phyloP scores from a whole-genome alignment of 2,888 invertebrate species.

The Rhaphigaster nebulosa region DNA sequence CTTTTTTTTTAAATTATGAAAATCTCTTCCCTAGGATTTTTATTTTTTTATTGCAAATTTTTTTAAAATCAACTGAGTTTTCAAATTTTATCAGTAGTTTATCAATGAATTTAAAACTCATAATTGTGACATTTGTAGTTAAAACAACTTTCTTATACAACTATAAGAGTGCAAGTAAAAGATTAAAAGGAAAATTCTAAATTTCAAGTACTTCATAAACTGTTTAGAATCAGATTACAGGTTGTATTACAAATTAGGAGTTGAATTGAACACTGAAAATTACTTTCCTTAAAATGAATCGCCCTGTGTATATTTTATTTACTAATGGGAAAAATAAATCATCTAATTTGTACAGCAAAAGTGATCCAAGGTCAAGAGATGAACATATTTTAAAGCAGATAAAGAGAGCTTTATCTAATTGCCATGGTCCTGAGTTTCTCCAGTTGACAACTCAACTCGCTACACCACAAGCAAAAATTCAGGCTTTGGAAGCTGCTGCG shows the following conservation, averaged over 20 bases:
- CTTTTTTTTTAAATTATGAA: no score
- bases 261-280: not conserved
- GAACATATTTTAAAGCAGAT: slow-evolving; percentile 86
- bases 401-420: slow-evolving; percentile 76
- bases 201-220: not conserved
- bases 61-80: no score
- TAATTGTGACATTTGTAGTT: no score
- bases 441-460: slow-evolving; percentile 76
- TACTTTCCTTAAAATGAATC: not conserved
- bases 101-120: no score
- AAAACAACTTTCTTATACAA: no score
- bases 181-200: not conserved
- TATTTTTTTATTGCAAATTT: no score
- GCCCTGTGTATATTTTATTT: no score
- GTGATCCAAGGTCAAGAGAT: slow-evolving; percentile 88
- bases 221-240: not conserved
- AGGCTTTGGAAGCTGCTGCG: slow-evolving; percentile 80
- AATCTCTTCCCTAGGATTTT: no score
- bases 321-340: not conserved
- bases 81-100: no score
- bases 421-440: slow-evolving; percentile 72
- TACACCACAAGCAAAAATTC: slow-evolving; percentile 80
- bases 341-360: slow-evolving; percentile 74
- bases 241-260: not conserved
- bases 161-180: no score